Base-by-base conservation (phyloP, 2,888 invertebrate species). In the Lucinisca nassula region DNA sequence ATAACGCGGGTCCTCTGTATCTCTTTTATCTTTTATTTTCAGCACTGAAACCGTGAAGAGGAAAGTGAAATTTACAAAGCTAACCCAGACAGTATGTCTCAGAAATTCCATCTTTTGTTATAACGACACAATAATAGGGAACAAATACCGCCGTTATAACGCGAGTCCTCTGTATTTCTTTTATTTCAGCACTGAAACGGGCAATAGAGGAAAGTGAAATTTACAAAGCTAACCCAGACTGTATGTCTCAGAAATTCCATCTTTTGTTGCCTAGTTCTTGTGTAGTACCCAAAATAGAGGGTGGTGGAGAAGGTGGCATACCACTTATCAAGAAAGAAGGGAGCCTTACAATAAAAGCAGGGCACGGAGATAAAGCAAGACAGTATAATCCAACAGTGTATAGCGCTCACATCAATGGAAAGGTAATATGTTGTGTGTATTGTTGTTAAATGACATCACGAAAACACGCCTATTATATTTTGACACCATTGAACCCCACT, bases 341-440 rank as follows among this genome's bases (percentile, higher is more conserved):
- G 21, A 38, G 49, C 12, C 14, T 88, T 17, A 83, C 67, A 21
- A 83, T 88, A 17, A 35, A 58, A 3, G 51, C 51, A 0, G 30
- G 32, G 14, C 85, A 85, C 38, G 88, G 88, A 17, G 88, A 88
- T 40, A 88, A 88, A 49, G 72, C 14, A 24, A 32, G 88, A 32
- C 72, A 58, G 17, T 88, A 78, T 17, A 85, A 88, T 21, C 72
- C 85, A 0, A 27, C 77, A 8, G 79, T 88, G 32, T 85, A 85
- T 51, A 83, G 77, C 45, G 81, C 85, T 17, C 49, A 76, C 0
- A 74, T 83, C 27, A 45, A 67, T 1, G 67, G 79, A 27, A 77
- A 87, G 83, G 87, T 87, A 78, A 10, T 45, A 45, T 45, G 8
- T 45, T 45, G 45, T 45, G 8, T 45, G 45, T 45, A 17, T 45